Evolutionary conservation across 2,888 invertebrate genomes (phyloP), one percentile per base, ranked within the genome.

Genomic region (Temnothorax rugatulus): DNA sequence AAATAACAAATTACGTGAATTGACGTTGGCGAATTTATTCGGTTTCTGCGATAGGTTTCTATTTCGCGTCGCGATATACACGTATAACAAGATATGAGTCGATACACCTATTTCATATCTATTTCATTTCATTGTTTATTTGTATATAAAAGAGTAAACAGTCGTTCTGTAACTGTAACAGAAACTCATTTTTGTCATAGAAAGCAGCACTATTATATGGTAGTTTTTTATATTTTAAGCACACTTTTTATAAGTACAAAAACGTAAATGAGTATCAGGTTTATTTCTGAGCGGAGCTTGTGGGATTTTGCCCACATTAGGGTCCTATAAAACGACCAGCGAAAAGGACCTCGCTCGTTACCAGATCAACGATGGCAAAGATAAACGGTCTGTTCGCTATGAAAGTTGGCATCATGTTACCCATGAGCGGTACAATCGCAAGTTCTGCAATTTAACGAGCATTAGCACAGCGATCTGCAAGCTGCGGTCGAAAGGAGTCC

Each of bases 351-450:
- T 96, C 94, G 0, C 95, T 96, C 0, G 95, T 95, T 11, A 94
- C 91, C 25, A 95, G 95, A 86, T 97, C 96, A 81, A 96, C 96
- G 76, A 97, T 96, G 8, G 89, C 50, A 94, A 97, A 97, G 0
- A 97, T 91, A 92, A 97, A 97, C 0, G 97, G 97, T 87, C 96
- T 96, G 91, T 97, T 96, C 1, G 96, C 96, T 2, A 94, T 95
- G 82, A 97, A 93, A 68, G 94, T 94, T 2, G 96, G 95, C 1
- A 95, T 94, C n/a, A 93, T 91, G 0, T 95, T 94, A 47, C 96
- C 96, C 93, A 96, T 96, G 25, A 97, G 94, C 0, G 97, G 97
- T 61, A 96, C 95, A 7, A 97, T 95, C 87, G 96, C 94, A 1
- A 96, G 95, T 3, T 95, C 95, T 95, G 88, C 44, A 92, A 90